A percentile compares a stretch with the other conserved stretches of the same genome.
Conservation (phyloP, 2,113 vertebrate species). For the Phrynosoma platyrhinos region DNA sequence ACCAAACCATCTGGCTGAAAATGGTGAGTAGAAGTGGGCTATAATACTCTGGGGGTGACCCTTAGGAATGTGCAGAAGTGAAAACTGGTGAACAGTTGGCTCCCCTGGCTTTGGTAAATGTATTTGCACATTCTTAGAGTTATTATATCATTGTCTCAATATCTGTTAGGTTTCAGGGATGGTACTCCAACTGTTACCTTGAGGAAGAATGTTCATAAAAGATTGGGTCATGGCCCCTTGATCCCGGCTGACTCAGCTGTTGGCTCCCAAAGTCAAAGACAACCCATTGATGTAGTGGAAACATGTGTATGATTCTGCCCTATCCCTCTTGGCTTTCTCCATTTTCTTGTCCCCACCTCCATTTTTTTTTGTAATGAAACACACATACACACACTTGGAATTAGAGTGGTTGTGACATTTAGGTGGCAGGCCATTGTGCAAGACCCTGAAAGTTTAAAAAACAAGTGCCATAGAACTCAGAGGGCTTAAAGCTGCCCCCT, state of each 20-base stretch:
- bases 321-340: conserved; percentile 64
- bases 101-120: background rate
- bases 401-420: conserved; percentile 89
- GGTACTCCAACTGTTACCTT: background rate
- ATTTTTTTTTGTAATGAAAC: conserved; percentile 37
- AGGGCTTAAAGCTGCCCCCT: conserved; percentile 90
- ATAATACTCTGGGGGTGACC: too few species aligned
- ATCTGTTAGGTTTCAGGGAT: background rate
- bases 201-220: background rate
- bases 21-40: too few species aligned
- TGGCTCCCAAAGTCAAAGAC: background rate
- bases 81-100: too few species aligned
- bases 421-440: conserved; percentile 89
- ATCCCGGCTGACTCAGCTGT: background rate
- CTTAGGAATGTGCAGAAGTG: too few species aligned
- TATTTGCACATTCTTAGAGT: background rate
- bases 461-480: conserved; percentile 93
- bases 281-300: background rate
- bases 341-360: conserved; percentile 68
- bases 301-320: conserved; percentile 55
- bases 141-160: background rate
- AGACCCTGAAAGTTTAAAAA: conserved; percentile 97
- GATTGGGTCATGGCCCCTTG: background rate
- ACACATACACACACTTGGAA: conserved; percentile 81
- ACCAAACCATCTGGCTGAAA: too few species aligned